A percentile compares a stretch with the other conserved stretches of the same genome.
phyloP scores from a whole-genome alignment of 92 coral and sea anemone genomes.

The Meandrina meandrites region DNA sequence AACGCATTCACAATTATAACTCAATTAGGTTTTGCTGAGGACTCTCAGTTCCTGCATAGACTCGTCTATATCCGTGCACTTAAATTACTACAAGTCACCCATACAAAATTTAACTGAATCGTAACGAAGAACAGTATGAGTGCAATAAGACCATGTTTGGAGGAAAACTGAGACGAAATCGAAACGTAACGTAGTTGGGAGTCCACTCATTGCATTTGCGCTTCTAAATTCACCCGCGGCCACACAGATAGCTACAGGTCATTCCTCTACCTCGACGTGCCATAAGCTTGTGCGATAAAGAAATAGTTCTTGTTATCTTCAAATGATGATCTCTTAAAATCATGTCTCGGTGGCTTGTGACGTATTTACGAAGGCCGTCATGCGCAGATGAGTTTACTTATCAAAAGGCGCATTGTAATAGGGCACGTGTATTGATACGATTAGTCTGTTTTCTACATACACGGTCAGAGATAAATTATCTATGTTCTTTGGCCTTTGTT shows the following conservation, averaged over 20 bases:
- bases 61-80: too few species aligned
- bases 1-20: too few species aligned
- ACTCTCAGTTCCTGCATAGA: too few species aligned
- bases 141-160: background rate
- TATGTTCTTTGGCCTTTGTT: background rate
- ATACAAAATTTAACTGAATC: background rate
- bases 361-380: background rate
- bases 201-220: background rate
- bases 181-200: background rate
- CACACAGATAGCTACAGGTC: background rate
- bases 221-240: background rate
- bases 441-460: background rate
- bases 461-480: background rate
- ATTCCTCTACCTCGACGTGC: background rate
- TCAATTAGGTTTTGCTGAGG: too few species aligned
- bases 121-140: background rate
- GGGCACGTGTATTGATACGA: too few species aligned
- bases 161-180: background rate
- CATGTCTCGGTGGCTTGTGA: background rate
- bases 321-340: background rate
- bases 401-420: background rate
- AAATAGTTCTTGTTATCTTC: background rate
- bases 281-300: background rate
- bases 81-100: too few species aligned
- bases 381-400: background rate